Evolutionary conservation across 2,113 vertebrate genomes (phyloP), one percentile per base, ranked within the genome.

Genomic region (Romanogobio albipinnatus): DNA sequence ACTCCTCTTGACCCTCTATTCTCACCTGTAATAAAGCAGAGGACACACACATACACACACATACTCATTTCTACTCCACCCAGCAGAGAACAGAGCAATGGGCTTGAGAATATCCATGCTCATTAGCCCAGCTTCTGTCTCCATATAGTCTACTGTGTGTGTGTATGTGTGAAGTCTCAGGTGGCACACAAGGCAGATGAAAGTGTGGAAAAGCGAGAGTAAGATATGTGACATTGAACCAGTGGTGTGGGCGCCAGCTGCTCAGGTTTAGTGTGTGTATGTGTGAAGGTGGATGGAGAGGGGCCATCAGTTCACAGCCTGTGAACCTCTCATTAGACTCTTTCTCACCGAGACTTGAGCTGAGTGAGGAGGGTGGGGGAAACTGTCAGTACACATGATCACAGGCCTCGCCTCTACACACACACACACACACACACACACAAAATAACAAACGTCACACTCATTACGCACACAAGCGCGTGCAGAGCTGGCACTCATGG

Each of bases 311-410:
- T 91, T 91, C 89, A 88, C 90, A 88, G 94, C 92, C 94, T 90
- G 89, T 93, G 93, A 96, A 96, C 93, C 93, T 92, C 92, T 94
- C 94, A 92, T 93, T 92, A 92, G 91, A 91, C 93, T 89, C 9
- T 71, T 94, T 94, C 93, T 91, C 90, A 85, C 89, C 91, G 87
- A 61, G 82, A 83, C 75, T 36, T 51, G 85, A 85, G 73, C 64
- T 76, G 83, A 85, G 85, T 53, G 66, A 77, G 73, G 56, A 84
- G 81, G 70, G 88, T 81, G 71, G 86, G 83, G 80, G 78, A n/a
- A 79, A 70, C 85, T 86, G 87, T 86, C 87, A 88, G 87, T 68
- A 84, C 78, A 81, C 74, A 85, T 86, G 87, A 88, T 88, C 87
- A 86, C 87, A 88, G 86, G 85, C 75, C 84, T 78, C 61, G 79